phyloP scores from a whole-genome alignment of 1,140 invertebrate species.

The Drosophila paulistorum region DNA sequence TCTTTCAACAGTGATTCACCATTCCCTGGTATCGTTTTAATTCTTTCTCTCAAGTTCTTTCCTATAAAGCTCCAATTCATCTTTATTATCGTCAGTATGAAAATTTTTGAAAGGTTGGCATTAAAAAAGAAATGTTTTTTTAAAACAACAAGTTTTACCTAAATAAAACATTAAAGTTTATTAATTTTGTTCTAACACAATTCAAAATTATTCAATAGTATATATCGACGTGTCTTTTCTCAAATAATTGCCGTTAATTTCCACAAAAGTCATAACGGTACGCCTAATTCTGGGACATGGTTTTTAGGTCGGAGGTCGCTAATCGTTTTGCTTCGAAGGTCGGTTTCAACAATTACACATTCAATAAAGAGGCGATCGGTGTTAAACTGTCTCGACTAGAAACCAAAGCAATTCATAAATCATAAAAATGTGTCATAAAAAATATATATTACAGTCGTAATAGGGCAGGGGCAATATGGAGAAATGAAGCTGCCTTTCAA shows the following conservation, averaged over 20 bases:
- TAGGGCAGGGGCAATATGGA: background rate
- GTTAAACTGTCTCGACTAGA: conserved; percentile 39
- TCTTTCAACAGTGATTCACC: no score
- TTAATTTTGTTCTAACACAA: background rate
- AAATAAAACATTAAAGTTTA: no score
- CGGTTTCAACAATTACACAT: conserved; percentile 33
- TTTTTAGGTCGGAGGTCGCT: conserved; percentile 33
- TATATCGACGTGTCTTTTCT: background rate
- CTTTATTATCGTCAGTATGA: no score
- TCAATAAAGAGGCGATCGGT: conserved; percentile 35
- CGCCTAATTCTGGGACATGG: conserved; percentile 49
- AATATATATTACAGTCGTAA: conserved; percentile 26
- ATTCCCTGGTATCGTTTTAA: no score
- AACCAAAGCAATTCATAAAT: conserved; percentile 82
- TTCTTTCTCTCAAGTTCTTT: no score
- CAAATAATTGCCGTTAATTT: background rate
- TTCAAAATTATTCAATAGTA: background rate
- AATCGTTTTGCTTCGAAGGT: conserved; percentile 48
- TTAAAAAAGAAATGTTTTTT: no score
- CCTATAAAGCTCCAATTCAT: no score
- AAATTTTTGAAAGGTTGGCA: no score
- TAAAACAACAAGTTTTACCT: no score
- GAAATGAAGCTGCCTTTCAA: conserved; percentile 60
- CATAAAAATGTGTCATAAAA: conserved; percentile 81
- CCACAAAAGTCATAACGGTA: conserved; percentile 49